Percentiles rank a stretch among this genome's conserved stretches.
Conservation (phyloP, 2,888 invertebrate genomes). For the Phytoseiulus persimilis region DNA sequence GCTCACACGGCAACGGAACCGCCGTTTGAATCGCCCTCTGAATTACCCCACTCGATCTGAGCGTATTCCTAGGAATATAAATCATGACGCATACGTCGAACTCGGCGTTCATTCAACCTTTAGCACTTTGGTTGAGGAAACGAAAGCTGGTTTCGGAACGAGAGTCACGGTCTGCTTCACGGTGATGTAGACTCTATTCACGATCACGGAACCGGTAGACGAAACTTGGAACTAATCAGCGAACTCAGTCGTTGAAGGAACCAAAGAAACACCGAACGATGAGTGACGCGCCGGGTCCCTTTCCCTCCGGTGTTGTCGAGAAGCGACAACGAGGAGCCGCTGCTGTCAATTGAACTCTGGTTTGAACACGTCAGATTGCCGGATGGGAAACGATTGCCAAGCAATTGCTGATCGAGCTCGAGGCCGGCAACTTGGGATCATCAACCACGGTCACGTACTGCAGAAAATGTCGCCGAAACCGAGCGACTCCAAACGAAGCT, state of each 20-base stretch:
- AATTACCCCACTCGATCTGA: not conserved
- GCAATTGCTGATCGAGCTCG: not conserved
- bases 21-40: not conserved
- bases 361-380: not conserved
- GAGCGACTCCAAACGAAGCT: not conserved
- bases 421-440: not conserved
- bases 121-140: not conserved
- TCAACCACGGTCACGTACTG: not conserved
- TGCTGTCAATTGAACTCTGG: not conserved
- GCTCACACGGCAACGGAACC: not conserved
- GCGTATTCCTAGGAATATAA: not conserved
- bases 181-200: not conserved
- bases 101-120: not conserved
- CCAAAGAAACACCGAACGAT: not conserved
- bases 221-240: not conserved
- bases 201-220: not conserved
- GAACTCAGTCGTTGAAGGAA: not conserved
- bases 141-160: not conserved
- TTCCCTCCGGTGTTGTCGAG: not conserved
- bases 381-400: not conserved
- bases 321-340: not conserved
- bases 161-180: not conserved
- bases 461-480: not conserved
- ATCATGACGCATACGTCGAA: constrained; percentile 5
- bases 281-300: not conserved